Percentiles rank a stretch among this genome's conserved stretches.
Conservation (phyloP, 1,140 invertebrate species). For the Pogonomyrmex californicus region DNA sequence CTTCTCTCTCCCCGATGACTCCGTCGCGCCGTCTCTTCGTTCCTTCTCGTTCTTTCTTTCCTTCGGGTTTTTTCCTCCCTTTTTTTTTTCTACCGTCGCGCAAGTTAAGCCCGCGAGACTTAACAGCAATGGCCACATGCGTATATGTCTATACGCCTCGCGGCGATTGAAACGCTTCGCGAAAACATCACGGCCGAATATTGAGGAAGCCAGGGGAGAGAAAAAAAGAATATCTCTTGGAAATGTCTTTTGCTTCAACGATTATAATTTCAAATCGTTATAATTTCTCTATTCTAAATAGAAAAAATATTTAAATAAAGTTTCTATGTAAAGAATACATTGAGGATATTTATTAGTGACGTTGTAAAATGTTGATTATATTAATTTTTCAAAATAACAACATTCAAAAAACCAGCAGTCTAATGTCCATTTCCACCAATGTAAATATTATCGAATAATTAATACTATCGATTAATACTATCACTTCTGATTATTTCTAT, state of each 20-base stretch:
- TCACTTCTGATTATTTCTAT: no score
- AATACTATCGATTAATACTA: no score
- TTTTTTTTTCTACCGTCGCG: conserved; percentile 6
- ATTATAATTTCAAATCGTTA: neutral
- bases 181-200: neutral
- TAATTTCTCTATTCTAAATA: neutral
- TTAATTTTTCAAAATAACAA: neutral
- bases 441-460: no score
- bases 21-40: conserved; percentile 12
- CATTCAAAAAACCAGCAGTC: neutral
- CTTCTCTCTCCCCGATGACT: conserved; percentile 37
- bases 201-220: neutral
- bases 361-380: neutral
- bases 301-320: neutral
- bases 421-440: no score
- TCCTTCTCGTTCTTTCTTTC: conserved; percentile 8
- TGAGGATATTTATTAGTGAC: neutral
- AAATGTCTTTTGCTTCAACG: neutral
- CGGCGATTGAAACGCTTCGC: conserved; percentile 38
- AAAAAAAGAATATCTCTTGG: neutral
- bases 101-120: conserved; percentile 43
- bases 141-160: conserved; percentile 12
- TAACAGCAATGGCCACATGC: conserved; percentile 33
- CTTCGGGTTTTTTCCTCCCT: conserved; percentile 49
- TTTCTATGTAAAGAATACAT: neutral